Conservation (phyloP, 2,888 invertebrate genomes). For the Leptinotarsa juncta region DNA sequence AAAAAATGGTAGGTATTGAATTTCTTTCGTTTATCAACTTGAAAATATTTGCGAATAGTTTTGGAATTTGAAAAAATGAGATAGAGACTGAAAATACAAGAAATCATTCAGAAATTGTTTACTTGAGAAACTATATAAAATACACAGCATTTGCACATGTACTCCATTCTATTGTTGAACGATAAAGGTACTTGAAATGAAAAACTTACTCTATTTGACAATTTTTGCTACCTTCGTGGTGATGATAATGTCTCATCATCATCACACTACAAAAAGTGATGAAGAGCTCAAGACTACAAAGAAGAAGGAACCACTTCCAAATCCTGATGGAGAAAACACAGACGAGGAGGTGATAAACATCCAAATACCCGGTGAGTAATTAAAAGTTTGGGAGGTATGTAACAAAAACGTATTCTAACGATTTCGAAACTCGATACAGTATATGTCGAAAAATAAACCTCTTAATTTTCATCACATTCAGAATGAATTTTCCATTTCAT, state of each 20-base stretch:
- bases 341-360: background rate
- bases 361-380: background rate
- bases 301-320: background rate
- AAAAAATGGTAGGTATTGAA: too few species aligned
- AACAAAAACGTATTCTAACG: too few species aligned
- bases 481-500: too few species aligned
- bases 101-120: background rate
- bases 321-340: background rate
- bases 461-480: too few species aligned
- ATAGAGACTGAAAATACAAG: background rate
- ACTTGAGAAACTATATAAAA: background rate
- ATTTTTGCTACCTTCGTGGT: too few species aligned
- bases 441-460: too few species aligned
- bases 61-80: background rate
- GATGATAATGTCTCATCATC: too few species aligned
- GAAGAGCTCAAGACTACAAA: too few species aligned
- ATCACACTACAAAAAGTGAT: too few species aligned
- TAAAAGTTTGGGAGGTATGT: too few species aligned
- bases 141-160: background rate
- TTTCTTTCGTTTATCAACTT: too few species aligned
- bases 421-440: too few species aligned
- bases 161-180: background rate
- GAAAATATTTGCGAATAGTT: background rate
- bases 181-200: background rate
- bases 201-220: background rate